A percentile compares a stretch with the other conserved stretches of the same genome.
Evolutionary conservation across 1,140 invertebrate genomes (phyloP).

Genomic region (Drosophila pachea): DNA sequence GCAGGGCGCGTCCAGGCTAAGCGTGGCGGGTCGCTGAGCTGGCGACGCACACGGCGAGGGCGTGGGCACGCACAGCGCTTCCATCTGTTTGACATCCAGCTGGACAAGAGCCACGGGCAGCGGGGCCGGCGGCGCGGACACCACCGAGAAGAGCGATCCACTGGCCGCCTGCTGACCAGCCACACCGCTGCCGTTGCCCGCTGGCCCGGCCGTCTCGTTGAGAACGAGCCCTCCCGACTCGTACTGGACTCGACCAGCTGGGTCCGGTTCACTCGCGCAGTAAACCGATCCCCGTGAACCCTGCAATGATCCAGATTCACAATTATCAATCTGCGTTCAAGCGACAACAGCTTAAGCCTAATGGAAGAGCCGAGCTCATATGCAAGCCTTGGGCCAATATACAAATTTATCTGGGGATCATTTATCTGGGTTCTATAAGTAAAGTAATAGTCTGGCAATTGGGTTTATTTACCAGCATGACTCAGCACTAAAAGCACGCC

Average conservation of each 20-base stretch:
- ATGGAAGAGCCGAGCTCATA: too few species aligned
- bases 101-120: conserved; percentile 75
- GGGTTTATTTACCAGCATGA: conserved; percentile 5
- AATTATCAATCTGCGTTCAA: neutral
- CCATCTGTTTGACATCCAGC: conserved; percentile 73
- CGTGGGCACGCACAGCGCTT: conserved; percentile 50
- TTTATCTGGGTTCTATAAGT: too few species aligned
- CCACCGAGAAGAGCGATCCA: conserved; percentile 81
- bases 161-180: conserved; percentile 57
- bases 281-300: conserved; percentile 80
- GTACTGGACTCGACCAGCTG: conserved; percentile 78
- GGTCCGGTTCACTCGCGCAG: conserved; percentile 79
- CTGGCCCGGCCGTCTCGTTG: conserved; percentile 58
- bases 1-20: conserved; percentile 67
- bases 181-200: conserved; percentile 58
- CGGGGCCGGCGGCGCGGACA: conserved; percentile 81
- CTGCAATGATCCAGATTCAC: conserved; percentile 30
- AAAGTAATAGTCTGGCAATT: neutral
- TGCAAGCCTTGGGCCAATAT: too few species aligned
- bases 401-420: too few species aligned
- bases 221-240: conserved; percentile 76
- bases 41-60: conserved; percentile 36
- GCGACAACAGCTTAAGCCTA: conserved; percentile 21
- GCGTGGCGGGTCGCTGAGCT: conserved; percentile 65
- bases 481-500: conserved; percentile 26